Base-by-base conservation (phyloP, 2,113 vertebrate species). In the Barnardius zonarius region DNA sequence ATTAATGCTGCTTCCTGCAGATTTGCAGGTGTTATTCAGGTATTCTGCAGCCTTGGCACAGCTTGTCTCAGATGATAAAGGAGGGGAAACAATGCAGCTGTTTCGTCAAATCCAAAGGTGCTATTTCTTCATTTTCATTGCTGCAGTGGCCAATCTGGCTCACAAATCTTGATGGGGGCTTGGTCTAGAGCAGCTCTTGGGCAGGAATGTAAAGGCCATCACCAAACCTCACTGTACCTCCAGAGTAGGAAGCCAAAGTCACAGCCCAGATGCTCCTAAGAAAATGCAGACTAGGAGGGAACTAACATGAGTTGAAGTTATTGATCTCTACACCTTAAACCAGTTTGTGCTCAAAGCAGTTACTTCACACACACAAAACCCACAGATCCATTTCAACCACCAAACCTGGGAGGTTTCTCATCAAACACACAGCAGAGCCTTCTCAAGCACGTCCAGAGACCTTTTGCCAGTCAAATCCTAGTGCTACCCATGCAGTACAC, bases 401-500 rank as follows among this genome's bases (percentile, higher is more conserved):
- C 51, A 33, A 23, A 48, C 41, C 24, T 7, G 64, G 48, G 72
- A 43, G 67, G 13, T 55, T 72, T 49, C 37, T 11, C 62, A 67
- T 3, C 49, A n/a, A 57, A 59, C 10, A 12, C 0, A 28, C 46
- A 18, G 54, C 44, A 52, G 5, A 75, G 17, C 28, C 25, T 20
- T 4, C 17, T 7, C 23, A 11, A 80, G 68, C 18, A 7, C 0
- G 2, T 30, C 54, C 86, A 11, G 30, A 37, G 41, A 16, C 59
- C 57, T 39, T 33, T 17, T 13, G 17, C 64, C 52, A 16, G 41
- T 5, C 12, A 4, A 19, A 23, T 10, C 9, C 68, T 5, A 44
- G 31, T 0, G 1, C 41, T 11, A 30, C 46, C 28, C 2, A 5
- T 2, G 6, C 80, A 12, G 75, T 3, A 11, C 39, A 10, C 13